These are phyloP conservation scores for Corythoichthys haematopterus DNA, from an alignment of 2,113 vertebrate genomes.

Conservation along the genomic window DNA sequence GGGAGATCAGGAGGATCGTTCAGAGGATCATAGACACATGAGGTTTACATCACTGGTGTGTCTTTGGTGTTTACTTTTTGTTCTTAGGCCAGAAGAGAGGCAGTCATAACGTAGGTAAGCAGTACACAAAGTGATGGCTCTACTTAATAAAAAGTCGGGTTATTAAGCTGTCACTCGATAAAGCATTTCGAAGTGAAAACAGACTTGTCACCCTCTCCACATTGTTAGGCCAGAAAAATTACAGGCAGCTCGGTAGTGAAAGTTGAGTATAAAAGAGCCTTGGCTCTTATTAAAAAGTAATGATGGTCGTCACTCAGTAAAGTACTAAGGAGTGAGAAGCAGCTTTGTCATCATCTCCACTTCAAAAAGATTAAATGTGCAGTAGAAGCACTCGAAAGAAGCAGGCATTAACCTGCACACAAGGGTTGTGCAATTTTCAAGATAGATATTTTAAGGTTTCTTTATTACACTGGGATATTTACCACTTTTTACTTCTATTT, in stretches of 20 bases:
- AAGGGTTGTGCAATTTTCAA: not conserved
- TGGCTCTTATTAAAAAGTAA: constrained; percentile 20
- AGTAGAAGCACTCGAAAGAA: constrained; percentile 8
- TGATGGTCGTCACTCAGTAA: not conserved
- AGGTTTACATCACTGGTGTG: not conserved
- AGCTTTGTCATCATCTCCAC: constrained; percentile 30
- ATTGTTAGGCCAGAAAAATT: not conserved
- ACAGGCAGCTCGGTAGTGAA: not conserved
- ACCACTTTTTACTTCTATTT: not conserved
- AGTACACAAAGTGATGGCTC: not conserved
- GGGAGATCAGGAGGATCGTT: not conserved
- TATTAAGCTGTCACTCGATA: not conserved
- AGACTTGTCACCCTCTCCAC: not conserved
- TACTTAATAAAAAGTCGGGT: not conserved
- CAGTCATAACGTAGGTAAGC: not conserved
- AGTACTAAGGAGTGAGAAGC: constrained; percentile 27
- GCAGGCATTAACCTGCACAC: constrained; percentile 11
- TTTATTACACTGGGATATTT: not conserved
- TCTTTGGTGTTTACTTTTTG: not conserved
- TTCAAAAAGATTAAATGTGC: constrained; percentile 20
- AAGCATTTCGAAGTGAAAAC: not conserved
- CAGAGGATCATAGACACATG: not conserved
- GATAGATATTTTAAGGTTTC: too few relatives aligned
- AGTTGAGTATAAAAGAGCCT: constrained; percentile 11
- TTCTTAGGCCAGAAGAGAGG: not conserved